A percentile compares a stretch with the other conserved stretches of the same genome.
Evolutionary conservation across 2,888 invertebrate genomes (phyloP).

Genomic region (Tetheella fluctuosa): DNA sequence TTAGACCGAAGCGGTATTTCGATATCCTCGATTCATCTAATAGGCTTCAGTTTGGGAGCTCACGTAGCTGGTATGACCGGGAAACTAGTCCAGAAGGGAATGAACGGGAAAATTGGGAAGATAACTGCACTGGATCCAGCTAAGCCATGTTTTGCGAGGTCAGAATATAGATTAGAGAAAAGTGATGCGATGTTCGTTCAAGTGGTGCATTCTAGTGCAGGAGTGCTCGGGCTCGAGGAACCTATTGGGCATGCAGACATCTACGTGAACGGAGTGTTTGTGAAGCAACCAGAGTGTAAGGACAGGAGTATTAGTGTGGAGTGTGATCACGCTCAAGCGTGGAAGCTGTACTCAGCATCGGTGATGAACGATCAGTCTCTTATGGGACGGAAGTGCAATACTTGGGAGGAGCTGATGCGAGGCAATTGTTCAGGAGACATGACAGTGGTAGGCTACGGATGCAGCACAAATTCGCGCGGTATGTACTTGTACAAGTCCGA

Average conservation of each 20-base stretch:
- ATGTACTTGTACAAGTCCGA: constrained; percentile 64
- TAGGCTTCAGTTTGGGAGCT: constrained; percentile 86
- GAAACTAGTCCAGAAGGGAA: constrained; percentile 52
- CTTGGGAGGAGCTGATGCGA: constrained; percentile 54
- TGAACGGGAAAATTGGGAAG: constrained; percentile 52
- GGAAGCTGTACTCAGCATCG: constrained; percentile 65
- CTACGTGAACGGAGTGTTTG: constrained; percentile 68
- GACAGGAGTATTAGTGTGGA: constrained; percentile 59
- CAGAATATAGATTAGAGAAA: constrained; percentile 51
- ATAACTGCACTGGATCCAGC: constrained; percentile 75
- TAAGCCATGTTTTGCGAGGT: constrained; percentile 63
- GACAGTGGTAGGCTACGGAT: constrained; percentile 57
- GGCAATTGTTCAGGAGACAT: constrained; percentile 56
- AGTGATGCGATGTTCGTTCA: constrained; percentile 68
- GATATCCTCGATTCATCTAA: constrained; percentile 78
- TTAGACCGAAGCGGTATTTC: constrained; percentile 58
- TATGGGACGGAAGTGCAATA: constrained; percentile 50
- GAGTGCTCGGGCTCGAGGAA: constrained; percentile 65
- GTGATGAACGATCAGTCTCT: constrained; percentile 44
- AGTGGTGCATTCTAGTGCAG: constrained; percentile 70
- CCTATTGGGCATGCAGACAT: constrained; percentile 70
- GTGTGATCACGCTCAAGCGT: constrained; percentile 71
- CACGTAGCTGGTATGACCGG: constrained; percentile 84
- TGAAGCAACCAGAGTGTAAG: constrained; percentile 66
- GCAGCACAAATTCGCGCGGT: constrained; percentile 46